A percentile compares a stretch with the other conserved stretches of the same genome.
Evolutionary conservation across 2,113 vertebrate genomes (phyloP).

Genomic region (Pygathrix nemaeus): DNA sequence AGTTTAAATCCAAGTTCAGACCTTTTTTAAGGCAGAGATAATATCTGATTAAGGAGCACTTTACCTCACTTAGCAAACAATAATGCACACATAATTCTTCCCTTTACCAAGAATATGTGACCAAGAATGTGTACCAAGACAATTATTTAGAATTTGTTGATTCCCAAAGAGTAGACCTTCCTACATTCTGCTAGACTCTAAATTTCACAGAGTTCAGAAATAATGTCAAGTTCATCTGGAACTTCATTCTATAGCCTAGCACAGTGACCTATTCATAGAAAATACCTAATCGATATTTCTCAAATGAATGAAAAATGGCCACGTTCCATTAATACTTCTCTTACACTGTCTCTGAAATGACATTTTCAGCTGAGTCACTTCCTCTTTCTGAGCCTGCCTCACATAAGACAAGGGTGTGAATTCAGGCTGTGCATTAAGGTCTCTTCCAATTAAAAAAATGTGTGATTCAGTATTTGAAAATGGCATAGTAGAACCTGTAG

Average conservation of each 20-base stretch:
- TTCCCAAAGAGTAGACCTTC: background rate
- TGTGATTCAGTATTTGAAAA: constrained; percentile 46
- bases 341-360: background rate
- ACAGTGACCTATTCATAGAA: background rate
- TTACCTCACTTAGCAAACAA: background rate
- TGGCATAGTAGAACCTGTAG: background rate
- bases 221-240: background rate
- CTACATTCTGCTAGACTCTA: background rate
- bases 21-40: background rate
- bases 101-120: background rate
- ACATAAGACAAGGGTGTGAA: background rate
- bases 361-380: background rate
- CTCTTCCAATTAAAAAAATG: constrained; percentile 2
- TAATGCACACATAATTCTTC: background rate
- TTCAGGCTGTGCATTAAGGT: background rate
- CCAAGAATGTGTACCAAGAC: background rate
- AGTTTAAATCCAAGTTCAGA: background rate
- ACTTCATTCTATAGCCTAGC: background rate
- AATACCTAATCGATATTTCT: background rate
- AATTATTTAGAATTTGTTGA: background rate
- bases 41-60: background rate
- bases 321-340: background rate
- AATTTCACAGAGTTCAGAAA: background rate
- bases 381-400: background rate
- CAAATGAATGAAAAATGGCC: background rate